Evolutionary conservation across 1,140 invertebrate genomes (phyloP), one percentile per base, ranked within the genome.

Genomic region (Drosophila novamexicana): DNA sequence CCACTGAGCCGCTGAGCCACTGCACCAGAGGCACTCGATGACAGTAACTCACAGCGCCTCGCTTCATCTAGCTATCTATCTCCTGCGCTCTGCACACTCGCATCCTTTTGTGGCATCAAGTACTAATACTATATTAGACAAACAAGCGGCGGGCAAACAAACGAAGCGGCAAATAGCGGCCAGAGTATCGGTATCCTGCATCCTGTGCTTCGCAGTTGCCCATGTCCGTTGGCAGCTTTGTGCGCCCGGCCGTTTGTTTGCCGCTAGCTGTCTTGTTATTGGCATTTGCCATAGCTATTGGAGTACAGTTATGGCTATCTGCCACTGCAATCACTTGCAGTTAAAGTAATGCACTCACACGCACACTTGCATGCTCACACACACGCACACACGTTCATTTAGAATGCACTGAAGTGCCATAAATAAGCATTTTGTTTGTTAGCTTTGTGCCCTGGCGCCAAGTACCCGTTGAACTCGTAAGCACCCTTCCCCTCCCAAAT

Each of bases 281-380:
- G 83, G 68, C 71, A 71, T 59, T 75, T 52, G 53, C 34, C 39
- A 52, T 58, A 44, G 62, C 68, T 58, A 62, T 68, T 56, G 53
- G 63, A 40, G 62, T 36, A 68, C 69, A 62, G 57, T 34, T 32
- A 36, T 53, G 58, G 61, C 70, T 75, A 89, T 80, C 83, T 78
- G 67, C 63, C 59, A 79, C 58, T 57, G 75, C 84, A 83, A 89
- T 89, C 80, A 84, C 70, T 81, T 81, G 77, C 84, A 89, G 84
- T 80, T 80, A 66, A 71, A 77, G 68, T 63, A 80, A 83, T 66
- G 66, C 66, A 79, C 71, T 66, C 50, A 65, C 42, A 59, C 63
- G 39, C 42, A 77, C 44, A 64, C 37, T 64, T 22, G 54, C 42
- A 40, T 29, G 18, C 22, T 64, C 44, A 49, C 53, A 67, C 53